Evolutionary conservation across 2,797 vertebrate species (phyloP).

Genomic region (Liasis olivaceus): DNA sequence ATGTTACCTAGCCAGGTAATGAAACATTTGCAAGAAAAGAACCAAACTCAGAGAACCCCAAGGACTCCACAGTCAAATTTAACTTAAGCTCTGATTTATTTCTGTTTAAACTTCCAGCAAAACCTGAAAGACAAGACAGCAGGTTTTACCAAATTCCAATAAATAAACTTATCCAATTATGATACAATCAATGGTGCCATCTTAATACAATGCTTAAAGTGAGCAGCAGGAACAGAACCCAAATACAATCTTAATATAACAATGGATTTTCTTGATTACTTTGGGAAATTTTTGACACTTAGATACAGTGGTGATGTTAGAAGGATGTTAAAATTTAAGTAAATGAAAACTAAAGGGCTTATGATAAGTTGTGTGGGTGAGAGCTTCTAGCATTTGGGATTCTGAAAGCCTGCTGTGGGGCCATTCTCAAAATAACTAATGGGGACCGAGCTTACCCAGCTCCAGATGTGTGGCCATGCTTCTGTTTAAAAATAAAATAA

Average conservation of each 20-base stretch:
- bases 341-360: background rate
- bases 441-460: too few relatives aligned
- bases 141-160: background rate
- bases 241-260: background rate
- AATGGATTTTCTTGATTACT: background rate
- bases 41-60: too few relatives aligned
- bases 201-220: background rate
- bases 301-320: background rate
- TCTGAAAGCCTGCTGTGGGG: too few relatives aligned
- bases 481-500: too few relatives aligned
- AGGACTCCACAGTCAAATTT: background rate
- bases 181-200: background rate
- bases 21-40: too few relatives aligned
- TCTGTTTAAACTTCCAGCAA: background rate
- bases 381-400: too few relatives aligned
- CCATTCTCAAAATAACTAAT: too few relatives aligned
- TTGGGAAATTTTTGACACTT: background rate
- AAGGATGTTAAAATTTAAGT: background rate
- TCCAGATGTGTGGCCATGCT: too few relatives aligned
- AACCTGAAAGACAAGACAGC: background rate
- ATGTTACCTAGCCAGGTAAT: too few relatives aligned
- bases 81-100: background rate
- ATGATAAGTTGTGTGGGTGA: background rate
- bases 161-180: background rate
- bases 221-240: background rate